phyloP scores from a whole-genome alignment of 2,888 invertebrate genomes.

The Microchrysa polita region DNA sequence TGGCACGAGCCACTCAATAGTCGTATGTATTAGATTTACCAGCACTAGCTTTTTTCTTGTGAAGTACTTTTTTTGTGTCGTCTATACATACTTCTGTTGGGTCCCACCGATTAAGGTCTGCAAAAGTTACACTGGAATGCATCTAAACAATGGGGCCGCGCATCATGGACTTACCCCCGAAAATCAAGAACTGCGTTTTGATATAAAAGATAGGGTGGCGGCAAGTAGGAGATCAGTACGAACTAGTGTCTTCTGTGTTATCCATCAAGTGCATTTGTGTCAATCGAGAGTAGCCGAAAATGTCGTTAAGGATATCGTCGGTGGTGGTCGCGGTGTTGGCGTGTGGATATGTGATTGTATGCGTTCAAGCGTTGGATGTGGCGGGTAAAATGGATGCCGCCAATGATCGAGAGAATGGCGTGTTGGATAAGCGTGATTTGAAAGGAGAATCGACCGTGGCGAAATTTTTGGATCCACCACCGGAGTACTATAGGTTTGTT shows the following conservation, averaged over 20 bases:
- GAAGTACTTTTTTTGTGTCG: background rate
- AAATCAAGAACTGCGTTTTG: background rate
- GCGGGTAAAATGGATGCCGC: constrained; percentile 14
- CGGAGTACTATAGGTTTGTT: constrained; percentile 49
- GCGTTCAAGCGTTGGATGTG: constrained; percentile 20
- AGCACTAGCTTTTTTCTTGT: background rate
- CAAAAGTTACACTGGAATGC: constrained; percentile 41
- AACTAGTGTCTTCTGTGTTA: background rate
- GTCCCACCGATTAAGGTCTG: background rate
- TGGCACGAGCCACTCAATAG: constrained; percentile 3
- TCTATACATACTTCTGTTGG: too few relatives aligned
- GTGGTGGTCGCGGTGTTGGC: background rate
- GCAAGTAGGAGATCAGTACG: constrained; percentile 20
- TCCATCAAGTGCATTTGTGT: background rate
- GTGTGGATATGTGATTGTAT: constrained; percentile 37
- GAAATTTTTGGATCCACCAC: constrained; percentile 46
- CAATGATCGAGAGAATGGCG: constrained; percentile 14
- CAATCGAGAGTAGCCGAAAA: background rate
- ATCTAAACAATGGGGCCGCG: constrained; percentile 35
- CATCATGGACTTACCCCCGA: constrained; percentile 9
- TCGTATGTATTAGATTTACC: too few relatives aligned
- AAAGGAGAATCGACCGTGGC: constrained; percentile 36
- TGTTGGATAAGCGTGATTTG: constrained; percentile 45
- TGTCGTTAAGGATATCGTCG: constrained; percentile 4
- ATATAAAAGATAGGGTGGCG: constrained; percentile 22